A percentile compares a stretch with the other conserved stretches of the same genome.
Conservation (phyloP, 2,113 vertebrate species). For the Ctenomys sociabilis region DNA sequence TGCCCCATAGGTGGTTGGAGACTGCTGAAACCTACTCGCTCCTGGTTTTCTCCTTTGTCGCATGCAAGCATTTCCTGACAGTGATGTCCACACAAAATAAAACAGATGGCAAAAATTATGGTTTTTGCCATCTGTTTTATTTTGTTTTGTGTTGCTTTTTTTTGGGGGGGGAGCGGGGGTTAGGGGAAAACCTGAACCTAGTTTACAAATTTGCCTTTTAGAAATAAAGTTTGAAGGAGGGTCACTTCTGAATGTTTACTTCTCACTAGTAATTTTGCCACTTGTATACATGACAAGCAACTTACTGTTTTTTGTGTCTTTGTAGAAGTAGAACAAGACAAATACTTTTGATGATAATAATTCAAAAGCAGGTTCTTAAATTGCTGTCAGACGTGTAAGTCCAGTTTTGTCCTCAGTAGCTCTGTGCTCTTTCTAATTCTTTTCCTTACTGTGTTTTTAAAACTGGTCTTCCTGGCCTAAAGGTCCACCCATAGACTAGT, state of each 20-base stretch:
- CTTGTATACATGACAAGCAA: background rate
- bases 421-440: constrained; percentile 11
- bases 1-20: too few relatives aligned
- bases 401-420: background rate
- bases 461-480: constrained; percentile 73
- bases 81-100: too few relatives aligned
- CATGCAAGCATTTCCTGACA: background rate
- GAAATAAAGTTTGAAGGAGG: background rate
- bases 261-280: background rate
- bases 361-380: constrained; percentile 64
- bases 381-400: constrained; percentile 41
- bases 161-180: too few relatives aligned
- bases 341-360: constrained; percentile 15
- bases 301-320: background rate
- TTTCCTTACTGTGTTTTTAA: constrained; percentile 50
- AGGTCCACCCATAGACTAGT: constrained; percentile 36
- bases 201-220: background rate
- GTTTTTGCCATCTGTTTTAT: background rate
- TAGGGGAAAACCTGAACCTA: background rate
- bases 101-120: too few relatives aligned
- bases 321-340: constrained; percentile 14
- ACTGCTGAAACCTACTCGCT: background rate
- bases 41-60: background rate
- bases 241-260: background rate
- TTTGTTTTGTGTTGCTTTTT: too few relatives aligned